A percentile compares a stretch with the other conserved stretches of the same genome.
phyloP scores from a whole-genome alignment of 2,113 vertebrate genomes.

The Trogon melanurus region DNA sequence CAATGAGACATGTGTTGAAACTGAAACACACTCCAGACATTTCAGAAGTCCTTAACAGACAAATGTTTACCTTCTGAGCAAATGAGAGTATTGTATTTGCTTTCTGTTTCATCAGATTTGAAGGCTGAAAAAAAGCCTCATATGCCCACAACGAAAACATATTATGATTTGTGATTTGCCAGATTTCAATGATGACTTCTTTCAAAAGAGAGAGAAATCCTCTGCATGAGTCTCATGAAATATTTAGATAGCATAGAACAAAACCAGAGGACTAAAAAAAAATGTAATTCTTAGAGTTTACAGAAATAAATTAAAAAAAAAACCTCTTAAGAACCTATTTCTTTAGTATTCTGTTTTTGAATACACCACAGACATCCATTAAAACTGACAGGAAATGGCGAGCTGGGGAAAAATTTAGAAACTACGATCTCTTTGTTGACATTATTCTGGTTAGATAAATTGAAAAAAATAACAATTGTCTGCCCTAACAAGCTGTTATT shows the following conservation, averaged over 20 bases:
- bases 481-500: background rate
- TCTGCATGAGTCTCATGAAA: constrained; percentile 39
- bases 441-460: constrained; percentile 2
- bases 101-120: constrained; percentile 54
- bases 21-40: constrained; percentile 26
- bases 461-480: constrained; percentile 37
- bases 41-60: constrained; percentile 46
- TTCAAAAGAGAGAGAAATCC: constrained; percentile 24
- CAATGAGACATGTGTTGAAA: constrained; percentile 43
- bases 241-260: constrained; percentile 33
- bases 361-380: background rate
- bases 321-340: background rate
- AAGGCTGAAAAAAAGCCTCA: constrained; percentile 27
- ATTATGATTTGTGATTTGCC: constrained; percentile 60
- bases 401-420: background rate
- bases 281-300: constrained; percentile 11
- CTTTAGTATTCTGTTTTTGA: background rate
- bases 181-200: constrained; percentile 41
- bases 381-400: background rate
- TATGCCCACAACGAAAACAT: constrained; percentile 41
- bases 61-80: constrained; percentile 45
- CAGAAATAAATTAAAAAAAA: constrained; percentile 28
- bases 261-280: background rate
- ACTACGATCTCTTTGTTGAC: constrained; percentile 8
- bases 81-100: constrained; percentile 47